Percentiles rank a stretch among this genome's conserved stretches.
Conservation (phyloP, 2,113 vertebrate species). For the Phyllostomus discolor region DNA sequence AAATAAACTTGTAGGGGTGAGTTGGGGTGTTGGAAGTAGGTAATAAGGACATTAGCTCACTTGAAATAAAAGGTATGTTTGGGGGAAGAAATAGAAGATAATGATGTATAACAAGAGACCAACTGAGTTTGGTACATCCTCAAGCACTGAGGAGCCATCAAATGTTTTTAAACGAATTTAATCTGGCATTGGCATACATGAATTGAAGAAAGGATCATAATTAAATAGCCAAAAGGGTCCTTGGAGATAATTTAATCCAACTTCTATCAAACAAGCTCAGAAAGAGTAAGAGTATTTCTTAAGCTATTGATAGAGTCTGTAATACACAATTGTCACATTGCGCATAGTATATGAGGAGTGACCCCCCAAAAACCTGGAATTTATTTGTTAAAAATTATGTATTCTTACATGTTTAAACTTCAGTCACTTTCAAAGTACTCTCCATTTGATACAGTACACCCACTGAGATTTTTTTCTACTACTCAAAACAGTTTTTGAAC, state of each 20-base stretch:
- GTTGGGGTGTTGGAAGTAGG: not conserved
- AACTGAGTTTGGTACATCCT: not conserved
- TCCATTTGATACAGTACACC: too few relatives aligned
- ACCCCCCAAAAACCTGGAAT: too few relatives aligned
- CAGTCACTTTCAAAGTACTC: too few relatives aligned
- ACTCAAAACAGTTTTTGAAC: too few relatives aligned
- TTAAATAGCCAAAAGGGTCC: not conserved
- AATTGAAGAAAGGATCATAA: not conserved
- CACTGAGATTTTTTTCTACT: too few relatives aligned
- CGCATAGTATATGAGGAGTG: not conserved
- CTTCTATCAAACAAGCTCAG: not conserved
- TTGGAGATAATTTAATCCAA: not conserved
- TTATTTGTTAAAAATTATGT: too few relatives aligned
- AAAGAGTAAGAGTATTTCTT: not conserved
- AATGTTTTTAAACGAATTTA: slow-evolving; percentile 28
- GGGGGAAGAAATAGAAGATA: not conserved
- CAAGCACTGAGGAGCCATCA: not conserved
- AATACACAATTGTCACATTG: not conserved
- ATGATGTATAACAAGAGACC: not conserved
- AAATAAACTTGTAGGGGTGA: not conserved
- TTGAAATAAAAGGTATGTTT: not conserved
- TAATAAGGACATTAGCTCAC: not conserved
- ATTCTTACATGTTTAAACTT: too few relatives aligned
- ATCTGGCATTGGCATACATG: not conserved
- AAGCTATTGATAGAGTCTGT: not conserved